Base-by-base conservation (phyloP, 2,797 vertebrate species). In the Spea hammondii region DNA sequence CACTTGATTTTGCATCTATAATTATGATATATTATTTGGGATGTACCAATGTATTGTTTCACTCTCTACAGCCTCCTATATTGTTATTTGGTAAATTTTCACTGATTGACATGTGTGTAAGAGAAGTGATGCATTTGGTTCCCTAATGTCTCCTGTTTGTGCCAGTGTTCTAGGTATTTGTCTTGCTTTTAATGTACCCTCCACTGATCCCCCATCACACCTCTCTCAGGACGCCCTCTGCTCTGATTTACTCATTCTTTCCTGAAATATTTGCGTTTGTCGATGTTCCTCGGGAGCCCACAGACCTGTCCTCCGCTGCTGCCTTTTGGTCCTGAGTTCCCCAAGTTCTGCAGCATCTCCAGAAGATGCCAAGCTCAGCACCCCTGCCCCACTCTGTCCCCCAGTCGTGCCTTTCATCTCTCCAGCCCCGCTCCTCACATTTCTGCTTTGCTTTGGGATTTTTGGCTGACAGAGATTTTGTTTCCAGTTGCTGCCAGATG, bases 401-500 rank as follows among this genome's bases (percentile, higher is more conserved):
- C 65, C 10, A 14, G 47, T 62, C 70, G 57, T 53, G 70, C 55
- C 79, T 77, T 82, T 82, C 79, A 82, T 80, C 13, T 70, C 5
- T 45, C 77, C 7, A 76, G 74, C 5, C 44, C 59, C 6, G 50
- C 65, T 75, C 65, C 59, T 60, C 47, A 64, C 49, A 82, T 82
- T 82, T 69, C 76, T 72, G 54, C 82, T 65, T 17, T 72, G 67
- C 68, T 78, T 64, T 71, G 72, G 70, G 67, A 77, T 72, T 80
- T 81, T 72, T 70, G 79, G 64, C 62, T 80, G 68, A 76, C 50
- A 13, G 64, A 68, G 70, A 77, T 72, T 81, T 77, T 82, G 74
- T 82, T 82, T 82, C 79, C 74, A 82, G 79, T 82, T 73, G 66
- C 44, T 82, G 75, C 79, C 79, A 82, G 79, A 82, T 82, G 79